Evolutionary conservation across 2,888 invertebrate species (phyloP), one percentile per base, ranked within the genome.

Genomic region (Sarcophaga caerulescens): DNA sequence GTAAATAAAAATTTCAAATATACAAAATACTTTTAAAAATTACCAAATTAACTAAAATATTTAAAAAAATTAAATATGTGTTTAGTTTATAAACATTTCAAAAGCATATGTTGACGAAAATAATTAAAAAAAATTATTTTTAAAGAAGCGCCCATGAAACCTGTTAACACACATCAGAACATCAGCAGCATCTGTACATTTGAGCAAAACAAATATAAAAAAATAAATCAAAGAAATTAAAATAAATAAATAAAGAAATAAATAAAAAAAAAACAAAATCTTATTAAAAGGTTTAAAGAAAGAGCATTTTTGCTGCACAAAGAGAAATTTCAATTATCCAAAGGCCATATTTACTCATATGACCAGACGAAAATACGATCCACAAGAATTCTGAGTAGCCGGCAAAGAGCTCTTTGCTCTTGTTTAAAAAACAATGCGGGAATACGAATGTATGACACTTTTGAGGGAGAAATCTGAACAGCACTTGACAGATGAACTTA

Each of bases 341-440:
- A 47, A 74, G 17, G 8, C 23, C 52, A 47, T 25, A 47, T 65
- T 12, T 52, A 23, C 12, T 25, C 10, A 35, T 47, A 17, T 25
- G 19, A 0, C 47, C 14, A 47, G 1, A 47, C 47, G 4, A 10
- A 14, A 23, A 71, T 73, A 47, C 52, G 23, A 44, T 81, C 76
- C 76, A 82, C 77, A 70, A 60, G 17, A 52, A 21, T 66, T 45
- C 45, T 66, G 17, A 66, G 23, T 12, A 60, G 59, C 66, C 71
- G 80, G 66, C 5, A 66, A 59, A 66, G 80, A 68, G 21, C 8
- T 8, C n/a, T n/a, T n/a, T n/a, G n/a, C n/a, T n/a, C n/a, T 0
- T 52, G 1, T 52, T 17, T 52, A 52, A 52, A 17, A 14, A 52
- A 14, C 17, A 14, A 5, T 52, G 2, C 12, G 17, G 52, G 17